phyloP scores from a whole-genome alignment of 2,888 invertebrate genomes.

The Ophonus ardosiacus region DNA sequence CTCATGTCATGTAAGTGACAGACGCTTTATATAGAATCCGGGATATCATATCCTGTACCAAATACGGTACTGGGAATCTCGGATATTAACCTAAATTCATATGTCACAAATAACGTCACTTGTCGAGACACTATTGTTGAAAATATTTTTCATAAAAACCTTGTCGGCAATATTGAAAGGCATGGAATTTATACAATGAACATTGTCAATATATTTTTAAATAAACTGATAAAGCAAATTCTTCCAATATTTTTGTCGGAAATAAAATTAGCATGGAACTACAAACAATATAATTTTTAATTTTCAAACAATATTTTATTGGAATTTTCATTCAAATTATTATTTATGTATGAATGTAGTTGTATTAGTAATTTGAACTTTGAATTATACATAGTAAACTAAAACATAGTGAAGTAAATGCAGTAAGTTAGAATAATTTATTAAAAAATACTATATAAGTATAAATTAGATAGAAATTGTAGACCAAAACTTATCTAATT shows the following conservation, averaged over 20 bases:
- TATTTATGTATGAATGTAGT: no score
- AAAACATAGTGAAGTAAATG: no score
- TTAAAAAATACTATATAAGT: not conserved
- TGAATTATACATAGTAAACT: no score
- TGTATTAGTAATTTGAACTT: no score
- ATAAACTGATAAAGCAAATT: no score
- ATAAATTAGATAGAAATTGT: not conserved
- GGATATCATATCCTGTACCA: constrained; percentile 8
- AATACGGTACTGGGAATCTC: not conserved
- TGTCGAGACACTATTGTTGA: constrained; percentile 2
- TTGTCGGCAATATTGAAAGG: not conserved
- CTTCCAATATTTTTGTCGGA: no score
- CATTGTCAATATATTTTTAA: no score
- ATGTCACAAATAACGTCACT: constrained; percentile 10
- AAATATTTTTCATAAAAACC: constrained; percentile 16
- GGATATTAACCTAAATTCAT: constrained; percentile 26
- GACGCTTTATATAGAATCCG: constrained; percentile 10
- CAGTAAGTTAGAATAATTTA: no score
- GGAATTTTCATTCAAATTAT: no score
- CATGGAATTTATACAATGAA: not conserved
- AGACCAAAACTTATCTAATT: constrained; percentile 12
- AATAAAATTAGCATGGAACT: no score
- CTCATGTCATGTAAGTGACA: not conserved
- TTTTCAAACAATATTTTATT: no score
- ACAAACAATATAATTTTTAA: no score